Percentiles rank a stretch among this genome's conserved stretches.
Conservation (phyloP, 1,140 invertebrate species). For the Battus philenor region DNA sequence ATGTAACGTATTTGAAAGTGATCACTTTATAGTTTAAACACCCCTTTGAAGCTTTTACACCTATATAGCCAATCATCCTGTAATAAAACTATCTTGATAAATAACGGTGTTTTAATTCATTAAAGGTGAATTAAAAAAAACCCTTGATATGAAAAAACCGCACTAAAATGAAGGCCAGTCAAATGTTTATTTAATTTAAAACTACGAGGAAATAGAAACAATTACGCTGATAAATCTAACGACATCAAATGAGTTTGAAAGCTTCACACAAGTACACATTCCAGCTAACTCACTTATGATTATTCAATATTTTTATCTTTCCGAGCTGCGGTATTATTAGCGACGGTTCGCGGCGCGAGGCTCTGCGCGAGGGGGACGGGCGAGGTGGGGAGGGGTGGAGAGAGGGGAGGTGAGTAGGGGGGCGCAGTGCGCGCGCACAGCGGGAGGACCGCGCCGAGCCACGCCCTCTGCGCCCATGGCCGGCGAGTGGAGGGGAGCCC, state of each 20-base stretch:
- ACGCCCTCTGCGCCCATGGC: conserved; percentile 51
- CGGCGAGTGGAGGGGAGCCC: conserved; percentile 58
- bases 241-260: conserved; percentile 30
- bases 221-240: conserved; percentile 4
- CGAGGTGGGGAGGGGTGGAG: conserved; percentile 22
- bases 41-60: too few relatives aligned
- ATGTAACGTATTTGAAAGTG: too few relatives aligned
- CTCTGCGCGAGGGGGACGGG: conserved; percentile 21
- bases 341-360: conserved; percentile 32
- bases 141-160: too few relatives aligned
- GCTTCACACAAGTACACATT: conserved; percentile 64
- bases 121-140: too few relatives aligned
- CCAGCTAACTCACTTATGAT: conserved; percentile 69
- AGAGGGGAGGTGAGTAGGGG: conserved; percentile 23
- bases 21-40: too few relatives aligned
- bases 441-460: conserved; percentile 19
- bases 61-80: too few relatives aligned
- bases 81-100: too few relatives aligned
- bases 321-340: conserved; percentile 67
- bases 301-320: conserved; percentile 72
- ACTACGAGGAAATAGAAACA: too few relatives aligned
- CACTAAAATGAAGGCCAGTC: too few relatives aligned
- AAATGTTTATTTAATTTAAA: too few relatives aligned
- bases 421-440: conserved; percentile 22
- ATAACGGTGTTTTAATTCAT: too few relatives aligned